Conservation (phyloP, 2,797 vertebrate species). For the Sebastes trivittatus region DNA sequence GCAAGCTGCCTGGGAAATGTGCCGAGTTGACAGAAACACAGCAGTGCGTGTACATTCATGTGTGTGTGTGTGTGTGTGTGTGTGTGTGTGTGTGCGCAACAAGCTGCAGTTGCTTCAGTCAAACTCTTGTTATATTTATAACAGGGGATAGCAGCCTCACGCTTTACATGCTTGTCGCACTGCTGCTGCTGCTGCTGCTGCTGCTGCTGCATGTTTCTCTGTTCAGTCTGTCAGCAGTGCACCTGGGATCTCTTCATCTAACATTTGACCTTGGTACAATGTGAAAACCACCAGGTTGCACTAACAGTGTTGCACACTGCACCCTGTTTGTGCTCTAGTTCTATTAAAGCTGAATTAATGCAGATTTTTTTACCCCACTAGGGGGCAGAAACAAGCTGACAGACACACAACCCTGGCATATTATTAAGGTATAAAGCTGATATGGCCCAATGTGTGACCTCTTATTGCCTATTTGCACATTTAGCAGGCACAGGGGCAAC, state of each 20-base stretch:
- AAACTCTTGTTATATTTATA: conserved; percentile 76
- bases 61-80: conserved; percentile 22
- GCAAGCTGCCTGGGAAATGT: conserved; percentile 80
- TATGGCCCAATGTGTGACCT: neutral
- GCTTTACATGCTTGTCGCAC: conserved; percentile 48
- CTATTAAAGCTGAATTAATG: conserved; percentile 15
- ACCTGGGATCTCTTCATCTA: conserved; percentile 58
- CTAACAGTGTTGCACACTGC: conserved; percentile 35
- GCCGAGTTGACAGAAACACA: conserved; percentile 83
- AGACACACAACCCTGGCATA: neutral
- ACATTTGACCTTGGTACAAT: conserved; percentile 70
- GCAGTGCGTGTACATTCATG: neutral
- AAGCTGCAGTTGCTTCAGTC: conserved; percentile 68
- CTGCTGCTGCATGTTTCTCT: conserved; percentile 41
- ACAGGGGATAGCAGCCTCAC: conserved; percentile 43
- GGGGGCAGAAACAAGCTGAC: conserved; percentile 41
- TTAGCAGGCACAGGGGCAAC: neutral
- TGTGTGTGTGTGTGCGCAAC: conserved; percentile 49
- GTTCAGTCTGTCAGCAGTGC: conserved; percentile 41
- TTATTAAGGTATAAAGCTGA: neutral
- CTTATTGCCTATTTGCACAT: neutral
- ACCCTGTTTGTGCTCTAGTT: conserved; percentile 1
- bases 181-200: conserved; percentile 42
- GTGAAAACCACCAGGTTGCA: conserved; percentile 57
- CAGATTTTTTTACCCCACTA: conserved; percentile 13